These are phyloP conservation scores for Rhagium mordax DNA, from an alignment of 2,888 invertebrate genomes.

Conservation along the genomic window DNA sequence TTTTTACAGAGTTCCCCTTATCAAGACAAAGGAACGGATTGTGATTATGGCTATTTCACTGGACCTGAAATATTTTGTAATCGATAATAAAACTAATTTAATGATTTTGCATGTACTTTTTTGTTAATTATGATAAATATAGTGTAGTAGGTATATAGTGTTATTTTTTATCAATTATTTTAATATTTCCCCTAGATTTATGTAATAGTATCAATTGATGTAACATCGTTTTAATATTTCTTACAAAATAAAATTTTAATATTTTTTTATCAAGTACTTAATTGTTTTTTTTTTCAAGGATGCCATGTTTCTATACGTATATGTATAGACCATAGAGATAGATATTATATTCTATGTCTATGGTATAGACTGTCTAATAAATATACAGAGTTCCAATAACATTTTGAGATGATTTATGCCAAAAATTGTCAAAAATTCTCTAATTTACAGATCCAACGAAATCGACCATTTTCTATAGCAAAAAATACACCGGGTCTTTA, in stretches of 20 bases:
- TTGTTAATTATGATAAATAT: neutral
- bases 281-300: too few species aligned
- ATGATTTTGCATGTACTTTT: neutral
- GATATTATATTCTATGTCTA: too few species aligned
- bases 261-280: neutral
- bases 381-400: too few species aligned
- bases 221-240: neutral
- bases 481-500: too few species aligned
- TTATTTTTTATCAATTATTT: neutral
- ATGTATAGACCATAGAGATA: too few species aligned
- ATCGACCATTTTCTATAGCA: too few species aligned
- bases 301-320: too few species aligned
- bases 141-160: neutral
- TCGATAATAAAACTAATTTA: neutral
- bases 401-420: too few species aligned
- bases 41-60: neutral
- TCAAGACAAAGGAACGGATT: neutral
- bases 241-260: neutral
- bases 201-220: neutral
- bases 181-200: neutral
- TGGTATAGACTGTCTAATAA: too few species aligned
- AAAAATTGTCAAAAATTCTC: too few species aligned
- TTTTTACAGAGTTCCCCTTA: constrained; percentile 5
- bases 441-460: too few species aligned
- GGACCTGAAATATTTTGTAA: neutral